Percentiles rank a stretch among this genome's conserved stretches.
Evolutionary conservation across 2,113 vertebrate genomes (phyloP).

Genomic region (Odobenus rosmarus): DNA sequence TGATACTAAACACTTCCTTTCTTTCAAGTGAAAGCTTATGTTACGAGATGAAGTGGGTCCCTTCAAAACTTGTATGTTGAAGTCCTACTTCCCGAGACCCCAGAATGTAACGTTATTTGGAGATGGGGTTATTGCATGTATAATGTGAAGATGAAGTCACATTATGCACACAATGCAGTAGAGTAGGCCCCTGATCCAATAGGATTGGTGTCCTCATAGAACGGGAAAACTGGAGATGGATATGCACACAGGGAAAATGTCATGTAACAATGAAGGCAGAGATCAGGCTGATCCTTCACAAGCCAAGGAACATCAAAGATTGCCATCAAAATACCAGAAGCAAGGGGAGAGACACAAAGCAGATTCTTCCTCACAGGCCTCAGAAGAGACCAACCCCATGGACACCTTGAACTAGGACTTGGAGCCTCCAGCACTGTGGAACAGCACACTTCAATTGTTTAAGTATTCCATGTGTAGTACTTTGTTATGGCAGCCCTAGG

Average conservation of each 20-base stretch:
- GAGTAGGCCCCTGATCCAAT: background rate
- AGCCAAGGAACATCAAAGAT: background rate
- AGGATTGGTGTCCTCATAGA: background rate
- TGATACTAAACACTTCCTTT: background rate
- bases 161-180: background rate
- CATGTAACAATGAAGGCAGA: background rate
- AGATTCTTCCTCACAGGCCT: background rate
- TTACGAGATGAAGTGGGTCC: background rate
- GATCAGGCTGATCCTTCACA: background rate
- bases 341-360: background rate
- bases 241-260: background rate
- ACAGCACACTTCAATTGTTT: background rate
- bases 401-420: background rate
- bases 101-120: background rate
- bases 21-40: background rate
- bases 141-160: background rate
- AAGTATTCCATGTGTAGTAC: background rate
- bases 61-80: background rate
- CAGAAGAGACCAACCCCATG: background rate
- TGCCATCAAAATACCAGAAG: background rate
- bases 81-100: background rate
- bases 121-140: background rate
- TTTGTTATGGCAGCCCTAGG: background rate
- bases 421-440: background rate
- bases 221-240: background rate